Conservation (phyloP, 2,888 invertebrate genomes). For the Tenthredo notha region DNA sequence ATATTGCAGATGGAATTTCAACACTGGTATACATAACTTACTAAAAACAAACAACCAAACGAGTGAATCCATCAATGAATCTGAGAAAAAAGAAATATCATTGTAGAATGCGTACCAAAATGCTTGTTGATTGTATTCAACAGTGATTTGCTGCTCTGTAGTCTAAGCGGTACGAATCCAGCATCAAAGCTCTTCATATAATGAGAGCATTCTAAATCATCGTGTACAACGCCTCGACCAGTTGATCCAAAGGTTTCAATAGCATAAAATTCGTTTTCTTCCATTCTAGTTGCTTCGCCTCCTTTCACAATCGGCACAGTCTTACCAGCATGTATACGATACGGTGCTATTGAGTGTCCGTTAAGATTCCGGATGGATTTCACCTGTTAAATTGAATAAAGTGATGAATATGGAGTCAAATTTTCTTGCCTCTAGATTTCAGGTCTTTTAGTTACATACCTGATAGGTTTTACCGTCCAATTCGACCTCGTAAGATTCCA, state of each 20-base stretch:
- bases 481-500: conserved; percentile 99
- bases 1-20: too few species aligned
- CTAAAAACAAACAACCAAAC: too few species aligned
- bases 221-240: conserved; percentile 95
- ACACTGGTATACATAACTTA: too few species aligned
- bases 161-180: conserved; percentile 93
- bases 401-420: background rate
- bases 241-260: conserved; percentile 99
- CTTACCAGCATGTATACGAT: conserved; percentile 97
- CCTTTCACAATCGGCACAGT: conserved; percentile 99
- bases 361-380: conserved; percentile 99
- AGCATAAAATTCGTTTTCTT: conserved; percentile 99
- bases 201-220: conserved; percentile 99
- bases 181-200: conserved; percentile 99
- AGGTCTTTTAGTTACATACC: conserved; percentile 62
- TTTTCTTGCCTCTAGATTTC: background rate
- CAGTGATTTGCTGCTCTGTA: conserved; percentile 95
- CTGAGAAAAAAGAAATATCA: background rate
- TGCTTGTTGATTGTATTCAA: conserved; percentile 96
- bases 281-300: conserved; percentile 98
- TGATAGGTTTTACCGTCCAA: conserved; percentile 97
- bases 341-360: conserved; percentile 99
- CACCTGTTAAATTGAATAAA: conserved; percentile 78
- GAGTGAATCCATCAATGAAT: background rate
- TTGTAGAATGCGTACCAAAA: conserved; percentile 84